These are phyloP conservation scores for Anoura caudifer DNA, from an alignment of 2,113 vertebrate species.

Conservation along the genomic window DNA sequence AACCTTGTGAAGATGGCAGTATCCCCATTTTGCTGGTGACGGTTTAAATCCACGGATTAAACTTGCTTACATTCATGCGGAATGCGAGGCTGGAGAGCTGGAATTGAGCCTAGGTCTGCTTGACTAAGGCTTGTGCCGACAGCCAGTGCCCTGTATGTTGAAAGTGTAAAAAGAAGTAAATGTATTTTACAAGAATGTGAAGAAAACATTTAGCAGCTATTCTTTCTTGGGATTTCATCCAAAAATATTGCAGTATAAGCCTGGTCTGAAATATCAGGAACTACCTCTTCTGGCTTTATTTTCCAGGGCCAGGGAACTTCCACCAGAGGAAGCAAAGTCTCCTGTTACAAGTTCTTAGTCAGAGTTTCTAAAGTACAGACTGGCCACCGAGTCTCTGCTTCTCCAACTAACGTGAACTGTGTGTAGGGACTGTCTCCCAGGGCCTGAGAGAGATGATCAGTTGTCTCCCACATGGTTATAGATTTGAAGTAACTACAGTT, in stretches of 20 bases:
- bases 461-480: background rate
- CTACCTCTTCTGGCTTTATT: background rate
- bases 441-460: background rate
- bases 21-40: background rate
- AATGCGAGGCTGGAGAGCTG: background rate
- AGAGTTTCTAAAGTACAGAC: background rate
- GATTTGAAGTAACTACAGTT: background rate
- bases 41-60: background rate
- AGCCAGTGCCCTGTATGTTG: background rate
- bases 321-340: background rate
- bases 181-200: background rate
- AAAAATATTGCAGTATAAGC: background rate
- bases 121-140: background rate
- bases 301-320: background rate
- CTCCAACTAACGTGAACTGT: background rate
- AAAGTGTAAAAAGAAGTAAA: background rate
- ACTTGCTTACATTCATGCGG: background rate
- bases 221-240: background rate
- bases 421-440: background rate
- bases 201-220: background rate
- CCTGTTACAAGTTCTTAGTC: background rate
- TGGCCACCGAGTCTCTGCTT: background rate
- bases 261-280: constrained; percentile 3
- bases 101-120: background rate
- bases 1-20: background rate